These are phyloP conservation scores for Sarcophaga variegata DNA, from an alignment of 2,888 invertebrate species.

Conservation along the genomic window DNA sequence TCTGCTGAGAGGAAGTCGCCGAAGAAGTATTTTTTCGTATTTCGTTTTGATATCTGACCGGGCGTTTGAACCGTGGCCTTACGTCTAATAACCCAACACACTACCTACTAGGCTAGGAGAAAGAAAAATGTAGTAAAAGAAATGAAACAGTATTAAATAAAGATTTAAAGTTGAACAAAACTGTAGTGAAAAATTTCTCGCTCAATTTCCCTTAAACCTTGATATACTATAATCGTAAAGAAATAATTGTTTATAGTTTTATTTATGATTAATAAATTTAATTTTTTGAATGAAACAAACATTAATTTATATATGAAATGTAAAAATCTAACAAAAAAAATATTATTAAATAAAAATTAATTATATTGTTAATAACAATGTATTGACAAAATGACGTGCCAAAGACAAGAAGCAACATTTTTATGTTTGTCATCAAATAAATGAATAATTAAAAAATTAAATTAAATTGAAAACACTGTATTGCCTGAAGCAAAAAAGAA, in stretches of 20 bases:
- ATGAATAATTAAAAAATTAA: conserved; percentile 46
- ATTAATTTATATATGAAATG: no score
- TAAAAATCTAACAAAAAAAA: neutral
- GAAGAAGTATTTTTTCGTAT: no score
- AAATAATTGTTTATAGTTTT: conserved; percentile 6
- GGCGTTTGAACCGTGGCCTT: no score
- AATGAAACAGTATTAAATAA: no score
- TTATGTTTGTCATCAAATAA: conserved; percentile 45
- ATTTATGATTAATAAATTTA: neutral
- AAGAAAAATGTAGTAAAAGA: no score
- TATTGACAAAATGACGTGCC: conserved; percentile 25
- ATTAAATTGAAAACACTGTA: conserved; percentile 30
- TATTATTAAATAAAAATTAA: neutral
- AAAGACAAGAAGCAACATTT: conserved; percentile 54
- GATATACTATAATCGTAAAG: neutral
- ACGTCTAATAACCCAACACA: no score
- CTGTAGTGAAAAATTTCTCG: no score
- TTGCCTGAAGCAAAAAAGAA: conserved; percentile 18
- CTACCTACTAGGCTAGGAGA: no score
- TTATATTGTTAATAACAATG: conserved; percentile 5
- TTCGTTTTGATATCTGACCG: no score
- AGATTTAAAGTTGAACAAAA: no score
- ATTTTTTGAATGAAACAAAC: neutral
- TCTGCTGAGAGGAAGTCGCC: no score
- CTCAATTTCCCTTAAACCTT: no score